Percentiles rank a stretch among this genome's conserved stretches.
These are phyloP conservation scores for Glandiceps talaboti DNA, from an alignment of 53 echinoderm and acorn worm species.

Conservation along the genomic window DNA sequence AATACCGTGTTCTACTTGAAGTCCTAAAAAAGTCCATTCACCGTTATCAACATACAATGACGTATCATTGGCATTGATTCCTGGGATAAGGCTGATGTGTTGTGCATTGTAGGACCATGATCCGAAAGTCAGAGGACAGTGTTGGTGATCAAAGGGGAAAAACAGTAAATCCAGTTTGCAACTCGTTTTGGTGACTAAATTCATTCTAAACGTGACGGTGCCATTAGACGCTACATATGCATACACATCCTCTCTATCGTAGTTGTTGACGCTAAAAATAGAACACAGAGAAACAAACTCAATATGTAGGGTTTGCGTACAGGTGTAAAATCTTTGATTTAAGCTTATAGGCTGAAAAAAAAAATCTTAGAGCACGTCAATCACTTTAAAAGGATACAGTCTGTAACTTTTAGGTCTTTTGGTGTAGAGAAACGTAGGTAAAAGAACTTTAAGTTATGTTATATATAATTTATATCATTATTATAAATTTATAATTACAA, in stretches of 20 bases:
- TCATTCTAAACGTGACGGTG: background rate
- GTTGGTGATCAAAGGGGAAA: background rate
- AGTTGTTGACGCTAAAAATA: background rate
- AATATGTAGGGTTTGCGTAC: no score
- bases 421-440: no score
- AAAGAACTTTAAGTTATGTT: no score
- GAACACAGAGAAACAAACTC: no score
- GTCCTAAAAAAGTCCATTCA: conserved; percentile 51
- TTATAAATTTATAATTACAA: no score
- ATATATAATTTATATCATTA: no score
- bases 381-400: no score
- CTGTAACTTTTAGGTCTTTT: no score
- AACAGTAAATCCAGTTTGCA: background rate
- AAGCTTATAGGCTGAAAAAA: no score
- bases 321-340: no score
- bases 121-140: background rate
- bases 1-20: conserved; percentile 26
- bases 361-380: background rate
- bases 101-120: background rate
- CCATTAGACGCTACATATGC: background rate
- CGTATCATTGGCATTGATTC: conserved; percentile 21
- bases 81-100: conserved; percentile 18
- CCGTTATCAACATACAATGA: conserved; percentile 50
- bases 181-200: background rate
- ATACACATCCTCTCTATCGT: background rate